A percentile compares a stretch with the other conserved stretches of the same genome.
Evolutionary conservation across 2,888 invertebrate species (phyloP).

Genomic region (Platycnemis pennipes): DNA sequence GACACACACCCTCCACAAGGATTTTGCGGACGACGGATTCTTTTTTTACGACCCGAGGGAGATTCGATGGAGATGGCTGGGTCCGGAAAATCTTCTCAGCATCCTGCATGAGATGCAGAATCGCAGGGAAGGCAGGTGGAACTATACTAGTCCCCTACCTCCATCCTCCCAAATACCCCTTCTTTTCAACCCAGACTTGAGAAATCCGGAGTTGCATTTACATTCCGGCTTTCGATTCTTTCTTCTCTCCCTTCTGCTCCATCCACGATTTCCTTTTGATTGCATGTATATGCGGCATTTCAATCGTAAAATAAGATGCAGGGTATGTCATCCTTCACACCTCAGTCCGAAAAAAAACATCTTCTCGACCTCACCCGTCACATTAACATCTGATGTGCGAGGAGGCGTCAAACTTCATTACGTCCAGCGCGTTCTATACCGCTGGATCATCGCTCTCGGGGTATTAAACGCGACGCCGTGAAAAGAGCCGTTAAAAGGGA

Average conservation of each 20-base stretch:
- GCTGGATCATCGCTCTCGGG: conserved; percentile 12
- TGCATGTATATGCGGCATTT: neutral
- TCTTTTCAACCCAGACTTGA: neutral
- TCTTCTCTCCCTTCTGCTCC: neutral
- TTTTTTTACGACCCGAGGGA: neutral
- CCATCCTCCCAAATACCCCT: too few species aligned
- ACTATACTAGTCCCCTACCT: neutral
- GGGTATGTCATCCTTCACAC: neutral
- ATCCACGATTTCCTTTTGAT: neutral
- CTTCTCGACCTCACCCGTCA: too few species aligned
- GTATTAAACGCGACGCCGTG: neutral
- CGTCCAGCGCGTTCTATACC: neutral
- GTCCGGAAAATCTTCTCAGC: neutral
- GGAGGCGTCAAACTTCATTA: neutral
- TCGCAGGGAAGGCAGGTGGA: neutral
- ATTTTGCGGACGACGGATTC: too few species aligned
- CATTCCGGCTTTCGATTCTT: neutral
- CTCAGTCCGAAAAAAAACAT: too few species aligned
- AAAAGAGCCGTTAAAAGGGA: conserved; percentile 23
- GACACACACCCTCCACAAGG: too few species aligned
- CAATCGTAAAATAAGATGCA: neutral
- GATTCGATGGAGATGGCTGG: neutral
- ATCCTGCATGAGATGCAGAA: neutral
- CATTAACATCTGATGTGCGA: neutral
- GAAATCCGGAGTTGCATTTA: conserved; percentile 2